Conservation (phyloP, 2,888 invertebrate species). For the Drosophila pseudotakahashii region DNA sequence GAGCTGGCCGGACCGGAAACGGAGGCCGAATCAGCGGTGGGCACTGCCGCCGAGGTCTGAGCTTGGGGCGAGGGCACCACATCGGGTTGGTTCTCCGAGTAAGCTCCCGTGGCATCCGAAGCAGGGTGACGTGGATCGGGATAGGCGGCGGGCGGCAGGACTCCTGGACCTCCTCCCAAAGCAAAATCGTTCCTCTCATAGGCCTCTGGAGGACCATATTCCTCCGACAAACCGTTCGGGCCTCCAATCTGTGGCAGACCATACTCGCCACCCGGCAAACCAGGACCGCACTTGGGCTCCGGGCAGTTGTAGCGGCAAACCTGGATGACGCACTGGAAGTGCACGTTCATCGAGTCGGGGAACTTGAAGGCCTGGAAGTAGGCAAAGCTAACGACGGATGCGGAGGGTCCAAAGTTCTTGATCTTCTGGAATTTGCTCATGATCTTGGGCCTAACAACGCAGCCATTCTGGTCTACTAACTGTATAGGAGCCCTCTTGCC, state of each 20-base stretch:
- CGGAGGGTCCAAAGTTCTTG: slow-evolving; percentile 97
- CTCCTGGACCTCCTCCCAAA: slow-evolving; percentile 88
- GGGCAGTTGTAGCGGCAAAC: slow-evolving; percentile 97
- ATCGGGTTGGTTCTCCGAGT: slow-evolving; percentile 92
- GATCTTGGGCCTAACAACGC: slow-evolving; percentile 96
- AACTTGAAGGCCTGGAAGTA: slow-evolving; percentile 99
- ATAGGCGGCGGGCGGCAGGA: slow-evolving; percentile 91
- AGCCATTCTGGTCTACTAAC: slow-evolving; percentile 96
- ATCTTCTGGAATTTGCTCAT: slow-evolving; percentile 98
- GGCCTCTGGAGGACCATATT: slow-evolving; percentile 87
- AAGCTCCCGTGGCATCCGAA: slow-evolving; percentile 92
- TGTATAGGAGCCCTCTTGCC: slow-evolving; percentile 97
- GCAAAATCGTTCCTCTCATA: slow-evolving; percentile 88
- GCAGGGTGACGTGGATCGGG: slow-evolving; percentile 95
- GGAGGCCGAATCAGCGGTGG: slow-evolving; percentile 86
- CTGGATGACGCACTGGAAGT: slow-evolving; percentile 98
- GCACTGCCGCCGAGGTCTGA: slow-evolving; percentile 88
- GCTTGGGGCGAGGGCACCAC: slow-evolving; percentile 92
- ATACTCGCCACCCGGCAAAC: slow-evolving; percentile 87
- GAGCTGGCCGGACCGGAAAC: slow-evolving; percentile 85
- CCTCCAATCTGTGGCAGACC: slow-evolving; percentile 86
- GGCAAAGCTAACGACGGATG: slow-evolving; percentile 96
- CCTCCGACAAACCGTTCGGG: slow-evolving; percentile 86
- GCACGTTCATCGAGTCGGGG: slow-evolving; percentile 98
- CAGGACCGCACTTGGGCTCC: slow-evolving; percentile 92